A percentile compares a stretch with the other conserved stretches of the same genome.
Evolutionary conservation across 2,888 invertebrate species (phyloP).

Genomic region (Melikaiella ostensackeni): DNA sequence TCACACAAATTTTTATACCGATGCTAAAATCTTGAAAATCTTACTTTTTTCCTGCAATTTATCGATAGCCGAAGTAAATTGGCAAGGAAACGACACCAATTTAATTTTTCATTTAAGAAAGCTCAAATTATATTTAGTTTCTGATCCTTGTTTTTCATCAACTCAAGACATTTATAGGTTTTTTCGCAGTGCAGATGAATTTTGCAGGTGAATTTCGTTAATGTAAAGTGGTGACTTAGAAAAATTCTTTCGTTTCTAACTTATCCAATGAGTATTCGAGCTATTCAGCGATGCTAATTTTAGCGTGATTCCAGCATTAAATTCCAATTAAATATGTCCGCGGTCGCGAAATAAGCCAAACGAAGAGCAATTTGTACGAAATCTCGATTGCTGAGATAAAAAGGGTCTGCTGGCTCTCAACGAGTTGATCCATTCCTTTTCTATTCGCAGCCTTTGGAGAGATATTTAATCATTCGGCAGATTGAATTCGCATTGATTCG

Average conservation of each 20-base stretch:
- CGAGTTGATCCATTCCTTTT: conserved; percentile 16
- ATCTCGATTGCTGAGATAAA: conserved; percentile 62
- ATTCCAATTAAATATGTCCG: conserved; percentile 69
- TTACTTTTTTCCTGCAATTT: background rate
- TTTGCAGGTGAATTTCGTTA: background rate
- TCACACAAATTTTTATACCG: no score
- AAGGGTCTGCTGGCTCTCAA: conserved; percentile 41
- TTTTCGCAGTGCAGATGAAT: background rate
- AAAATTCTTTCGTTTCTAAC: conserved; percentile 19
- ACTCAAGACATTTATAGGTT: background rate
- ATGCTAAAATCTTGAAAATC: no score
- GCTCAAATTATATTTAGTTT: no score
- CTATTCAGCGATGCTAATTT: conserved; percentile 62
- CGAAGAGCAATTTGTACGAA: conserved; percentile 67
- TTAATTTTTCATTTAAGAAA: background rate
- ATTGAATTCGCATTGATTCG: conserved; percentile 64
- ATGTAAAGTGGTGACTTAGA: background rate
- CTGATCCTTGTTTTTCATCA: no score
- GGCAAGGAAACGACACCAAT: background rate
- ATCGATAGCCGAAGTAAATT: background rate
- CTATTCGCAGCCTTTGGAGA: conserved; percentile 50
- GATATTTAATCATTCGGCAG: conserved; percentile 71
- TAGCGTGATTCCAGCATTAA: conserved; percentile 65
- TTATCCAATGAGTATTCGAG: conserved; percentile 22
- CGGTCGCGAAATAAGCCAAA: conserved; percentile 61